Percentiles rank a stretch among this genome's conserved stretches.
These are phyloP conservation scores for Euura saliciscinereae DNA, from an alignment of 1,140 invertebrate genomes.

Conservation along the genomic window DNA sequence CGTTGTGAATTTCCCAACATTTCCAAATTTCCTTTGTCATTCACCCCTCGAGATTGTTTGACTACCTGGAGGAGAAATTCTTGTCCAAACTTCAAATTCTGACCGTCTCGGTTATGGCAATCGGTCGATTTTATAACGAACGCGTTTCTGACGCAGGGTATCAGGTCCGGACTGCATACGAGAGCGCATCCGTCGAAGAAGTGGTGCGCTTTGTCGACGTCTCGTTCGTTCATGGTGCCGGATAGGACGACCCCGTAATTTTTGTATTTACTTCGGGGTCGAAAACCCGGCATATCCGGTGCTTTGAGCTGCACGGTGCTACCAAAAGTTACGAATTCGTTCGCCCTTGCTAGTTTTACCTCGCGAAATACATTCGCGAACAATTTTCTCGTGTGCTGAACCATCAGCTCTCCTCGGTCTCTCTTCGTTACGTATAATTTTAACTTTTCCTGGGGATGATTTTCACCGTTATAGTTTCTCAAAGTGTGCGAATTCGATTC, in stretches of 20 bases:
- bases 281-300: slow-evolving; percentile 17
- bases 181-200: slow-evolving; percentile 12
- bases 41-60: no score
- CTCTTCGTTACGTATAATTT: slow-evolving; percentile 12
- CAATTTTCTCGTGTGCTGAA: slow-evolving; percentile 18
- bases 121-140: slow-evolving; percentile 20
- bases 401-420: slow-evolving; percentile 8
- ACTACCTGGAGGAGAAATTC: slow-evolving; percentile 17
- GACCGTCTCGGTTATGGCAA: neutral
- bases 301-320: slow-evolving; percentile 17
- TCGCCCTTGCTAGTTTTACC: slow-evolving; percentile 1
- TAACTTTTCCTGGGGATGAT: slow-evolving; percentile 11
- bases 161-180: slow-evolving; percentile 4
- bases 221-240: slow-evolving; percentile 14
- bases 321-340: slow-evolving; percentile 16
- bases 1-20: no score
- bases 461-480: no score
- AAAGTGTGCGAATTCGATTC: neutral
- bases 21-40: no score
- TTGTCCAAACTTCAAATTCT: slow-evolving; percentile 19
- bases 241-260: slow-evolving; percentile 13
- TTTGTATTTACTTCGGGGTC: slow-evolving; percentile 4
- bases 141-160: slow-evolving; percentile 16
- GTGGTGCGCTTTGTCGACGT: neutral
- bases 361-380: slow-evolving; percentile 16